phyloP scores from a whole-genome alignment of 2,797 vertebrate species.

The Artibeus lituratus region DNA sequence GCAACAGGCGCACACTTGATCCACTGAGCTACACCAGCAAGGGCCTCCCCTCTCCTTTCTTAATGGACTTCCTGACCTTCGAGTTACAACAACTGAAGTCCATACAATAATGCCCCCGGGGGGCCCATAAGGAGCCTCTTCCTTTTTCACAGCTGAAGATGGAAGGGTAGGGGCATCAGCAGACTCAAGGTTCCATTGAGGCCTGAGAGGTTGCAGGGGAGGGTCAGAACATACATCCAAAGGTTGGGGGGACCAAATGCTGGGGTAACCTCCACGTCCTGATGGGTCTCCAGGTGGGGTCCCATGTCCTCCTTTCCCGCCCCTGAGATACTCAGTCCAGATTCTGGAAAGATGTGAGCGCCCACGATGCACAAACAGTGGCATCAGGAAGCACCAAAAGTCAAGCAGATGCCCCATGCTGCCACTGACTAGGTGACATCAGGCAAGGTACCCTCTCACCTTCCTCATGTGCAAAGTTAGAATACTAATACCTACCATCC shows the following conservation, averaged over 20 bases:
- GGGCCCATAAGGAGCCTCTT: fast-evolving
- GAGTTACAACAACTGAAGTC: background rate
- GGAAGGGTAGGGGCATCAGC: background rate
- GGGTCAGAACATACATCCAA: background rate
- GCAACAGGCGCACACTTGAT: too few species aligned
- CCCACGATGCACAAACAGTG: background rate
- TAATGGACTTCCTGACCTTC: background rate
- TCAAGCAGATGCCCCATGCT: background rate
- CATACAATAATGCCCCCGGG: background rate
- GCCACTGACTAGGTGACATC: background rate
- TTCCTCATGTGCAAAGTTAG: background rate
- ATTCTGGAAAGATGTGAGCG: background rate
- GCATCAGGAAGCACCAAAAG: too few species aligned
- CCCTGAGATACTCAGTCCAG: background rate
- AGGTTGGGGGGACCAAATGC: background rate
- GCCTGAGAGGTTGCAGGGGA: background rate
- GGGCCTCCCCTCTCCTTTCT: background rate
- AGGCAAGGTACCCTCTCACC: background rate
- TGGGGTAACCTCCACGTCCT: background rate
- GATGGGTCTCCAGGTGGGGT: background rate
- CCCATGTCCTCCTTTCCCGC: too few species aligned
- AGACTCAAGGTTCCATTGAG: background rate
- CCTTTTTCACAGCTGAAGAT: background rate
- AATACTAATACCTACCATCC: background rate
- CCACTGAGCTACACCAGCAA: too few species aligned